These are phyloP conservation scores for Nymphalis io DNA, from an alignment of 1,140 invertebrate genomes.

Conservation along the genomic window DNA sequence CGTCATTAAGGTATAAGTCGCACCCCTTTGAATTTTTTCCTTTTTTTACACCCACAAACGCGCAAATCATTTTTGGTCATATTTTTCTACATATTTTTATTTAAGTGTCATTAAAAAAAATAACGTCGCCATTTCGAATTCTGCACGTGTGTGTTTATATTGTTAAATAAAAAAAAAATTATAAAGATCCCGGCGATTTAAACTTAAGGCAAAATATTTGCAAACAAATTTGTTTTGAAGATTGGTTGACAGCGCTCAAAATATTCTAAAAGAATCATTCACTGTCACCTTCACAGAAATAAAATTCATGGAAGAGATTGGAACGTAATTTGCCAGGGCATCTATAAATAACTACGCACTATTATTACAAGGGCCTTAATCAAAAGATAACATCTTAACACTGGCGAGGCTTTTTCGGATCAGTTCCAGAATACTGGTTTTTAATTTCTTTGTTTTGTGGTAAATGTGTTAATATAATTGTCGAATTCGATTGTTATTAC, in stretches of 20 bases:
- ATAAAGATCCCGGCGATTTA: no score
- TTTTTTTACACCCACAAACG: no score
- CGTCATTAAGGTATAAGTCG: no score
- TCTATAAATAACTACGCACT: constrained; percentile 67
- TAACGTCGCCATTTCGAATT: no score
- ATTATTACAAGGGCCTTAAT: constrained; percentile 73
- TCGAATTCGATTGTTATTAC: neutral
- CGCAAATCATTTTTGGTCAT: no score
- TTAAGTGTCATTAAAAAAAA: no score
- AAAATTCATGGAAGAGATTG: neutral
- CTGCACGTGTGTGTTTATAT: no score
- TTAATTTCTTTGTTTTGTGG: constrained; percentile 13
- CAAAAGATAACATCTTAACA: constrained; percentile 76
- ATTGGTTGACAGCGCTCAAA: neutral
- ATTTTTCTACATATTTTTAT: no score
- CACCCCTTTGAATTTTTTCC: no score
- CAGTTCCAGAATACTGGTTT: constrained; percentile 42
- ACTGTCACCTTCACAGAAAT: constrained; percentile 5
- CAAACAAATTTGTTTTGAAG: no score
- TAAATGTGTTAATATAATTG: neutral
- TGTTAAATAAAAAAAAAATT: no score
- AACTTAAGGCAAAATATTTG: no score
- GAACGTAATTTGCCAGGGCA: neutral
- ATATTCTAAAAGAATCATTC: neutral
- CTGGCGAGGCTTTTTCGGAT: constrained; percentile 39